Percentiles rank a stretch among this genome's conserved stretches.
Evolutionary conservation across 2,797 vertebrate genomes (phyloP).

Genomic region (Cuniculus paca): DNA sequence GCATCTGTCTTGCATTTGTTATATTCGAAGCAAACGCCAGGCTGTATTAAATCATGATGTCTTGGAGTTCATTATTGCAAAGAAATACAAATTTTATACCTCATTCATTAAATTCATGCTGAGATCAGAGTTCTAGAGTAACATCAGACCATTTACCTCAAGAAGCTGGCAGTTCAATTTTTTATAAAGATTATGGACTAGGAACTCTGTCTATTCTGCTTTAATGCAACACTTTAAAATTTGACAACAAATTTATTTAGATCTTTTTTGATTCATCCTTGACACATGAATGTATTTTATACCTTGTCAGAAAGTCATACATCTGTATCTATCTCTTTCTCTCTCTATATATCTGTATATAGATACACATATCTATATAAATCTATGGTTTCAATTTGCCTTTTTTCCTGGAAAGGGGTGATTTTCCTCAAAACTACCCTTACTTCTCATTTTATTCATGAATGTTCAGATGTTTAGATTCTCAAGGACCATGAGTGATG

Average conservation of each 20-base stretch:
- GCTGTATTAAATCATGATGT: not conserved
- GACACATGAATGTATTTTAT: not conserved
- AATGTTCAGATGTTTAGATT: not conserved
- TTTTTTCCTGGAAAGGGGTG: conserved; percentile 32
- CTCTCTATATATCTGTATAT: not conserved
- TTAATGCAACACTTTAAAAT: conserved; percentile 5
- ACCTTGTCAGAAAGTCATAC: not conserved
- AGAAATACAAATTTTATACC: not conserved
- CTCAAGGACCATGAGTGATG: not conserved
- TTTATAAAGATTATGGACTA: conserved; percentile 43
- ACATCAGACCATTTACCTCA: not conserved
- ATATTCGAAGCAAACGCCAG: not conserved
- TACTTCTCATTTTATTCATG: conserved; percentile 4
- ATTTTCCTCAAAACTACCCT: not conserved
- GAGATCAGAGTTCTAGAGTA: conserved; percentile 16
- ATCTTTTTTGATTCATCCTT: conserved; percentile 17
- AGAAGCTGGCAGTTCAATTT: not conserved
- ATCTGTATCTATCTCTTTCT: not conserved
- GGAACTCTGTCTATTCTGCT: not conserved
- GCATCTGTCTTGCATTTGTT: conserved; percentile 44
- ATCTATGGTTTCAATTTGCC: not conserved
- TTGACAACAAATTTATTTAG: not conserved
- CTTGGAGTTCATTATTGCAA: conserved; percentile 2
- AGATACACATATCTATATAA: not conserved
- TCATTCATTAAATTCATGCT: not conserved